Base-by-base conservation (phyloP, 1,140 invertebrate genomes). In the Drusus annulatus region DNA sequence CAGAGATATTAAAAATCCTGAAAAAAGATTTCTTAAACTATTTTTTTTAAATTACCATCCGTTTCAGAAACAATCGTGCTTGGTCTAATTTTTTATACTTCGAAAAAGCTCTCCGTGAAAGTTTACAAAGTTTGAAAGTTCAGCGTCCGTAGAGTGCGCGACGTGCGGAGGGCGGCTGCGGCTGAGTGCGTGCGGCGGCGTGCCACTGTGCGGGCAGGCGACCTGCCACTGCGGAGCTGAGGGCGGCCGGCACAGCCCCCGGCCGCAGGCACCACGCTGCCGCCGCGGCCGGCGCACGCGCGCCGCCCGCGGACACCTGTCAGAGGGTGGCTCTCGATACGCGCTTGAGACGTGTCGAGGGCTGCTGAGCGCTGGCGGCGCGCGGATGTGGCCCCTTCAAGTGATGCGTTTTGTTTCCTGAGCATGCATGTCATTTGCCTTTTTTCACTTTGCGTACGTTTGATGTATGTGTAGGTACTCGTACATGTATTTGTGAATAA, bases 111-210 rank as follows among this genome's bases (percentile, higher is more conserved):
- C 16, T 56, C 2, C 25, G n/a, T 1, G 54, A 21, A 80, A n/a
- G n/a, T n/a, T n/a, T n/a, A n/a, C n/a, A n/a, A n/a, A n/a, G n/a
- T 19, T 10, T 58, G 74, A 82, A 78, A 78, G 78, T 82, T 79
- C 74, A 25, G 15, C 28, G 56, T 36, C 25, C 19, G 73, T 75
- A 75, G 52, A 45, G 50, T 50, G 50, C 51, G 78, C 65, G 77
- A 31, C 28, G 68, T 31, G 56, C 28, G 51, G 31, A 77, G 80
- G 52, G 19, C 16, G 52, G 65, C 65, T 15, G 74, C 16, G 36
- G 36, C 36, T 45, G 36, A 45, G 56, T 76, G 68, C 76, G 51
- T 78, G 69, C 50, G 51, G 58, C 73, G 51, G 76, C 54, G 81
- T 79, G 62, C 54, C 73, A 60, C 73, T 76, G 73, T 69, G 52